phyloP scores from a whole-genome alignment of 2,888 invertebrate species.

The Tetropium fuscum region DNA sequence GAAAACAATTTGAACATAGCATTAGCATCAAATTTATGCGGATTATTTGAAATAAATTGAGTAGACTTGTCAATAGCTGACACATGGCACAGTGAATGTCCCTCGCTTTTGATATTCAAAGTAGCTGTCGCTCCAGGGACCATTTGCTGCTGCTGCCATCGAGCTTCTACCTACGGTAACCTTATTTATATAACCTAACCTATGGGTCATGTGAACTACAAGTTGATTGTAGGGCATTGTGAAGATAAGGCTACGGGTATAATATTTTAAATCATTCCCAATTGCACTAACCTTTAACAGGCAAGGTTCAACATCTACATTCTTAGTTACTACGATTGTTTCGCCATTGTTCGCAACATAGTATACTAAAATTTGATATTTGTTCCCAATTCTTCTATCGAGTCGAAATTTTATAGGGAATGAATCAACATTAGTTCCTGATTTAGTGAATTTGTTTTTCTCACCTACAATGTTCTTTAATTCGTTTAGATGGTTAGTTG shows the following conservation, averaged over 20 bases:
- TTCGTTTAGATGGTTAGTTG: slow-evolving; percentile 48
- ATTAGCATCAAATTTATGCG: slow-evolving; percentile 44
- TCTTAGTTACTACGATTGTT: slow-evolving; percentile 68
- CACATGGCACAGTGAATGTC: slow-evolving; percentile 71
- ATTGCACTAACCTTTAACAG: slow-evolving; percentile 61
- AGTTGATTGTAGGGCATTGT: too few relatives aligned
- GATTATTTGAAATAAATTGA: slow-evolving; percentile 60
- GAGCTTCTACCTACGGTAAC: slow-evolving; percentile 57
- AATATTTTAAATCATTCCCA: too few relatives aligned
- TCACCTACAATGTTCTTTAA: slow-evolving; percentile 56
- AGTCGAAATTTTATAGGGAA: slow-evolving; percentile 67
- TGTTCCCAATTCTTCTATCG: slow-evolving; percentile 65
- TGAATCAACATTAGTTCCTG: slow-evolving; percentile 55
- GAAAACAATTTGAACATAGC: slow-evolving; percentile 50
- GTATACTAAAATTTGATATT: slow-evolving; percentile 69
- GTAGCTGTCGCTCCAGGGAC: slow-evolving; percentile 68
- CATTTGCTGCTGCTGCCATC: slow-evolving; percentile 66
- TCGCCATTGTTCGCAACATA: slow-evolving; percentile 70
- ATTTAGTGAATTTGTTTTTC: slow-evolving; percentile 53
- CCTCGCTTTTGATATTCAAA: slow-evolving; percentile 67
- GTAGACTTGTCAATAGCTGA: slow-evolving; percentile 72
- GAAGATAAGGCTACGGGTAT: too few relatives aligned
- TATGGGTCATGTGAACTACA: background rate
- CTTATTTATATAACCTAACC: background rate
- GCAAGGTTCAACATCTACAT: slow-evolving; percentile 69